phyloP scores from a whole-genome alignment of 2,113 vertebrate species.

The Seriola rivoliana region DNA sequence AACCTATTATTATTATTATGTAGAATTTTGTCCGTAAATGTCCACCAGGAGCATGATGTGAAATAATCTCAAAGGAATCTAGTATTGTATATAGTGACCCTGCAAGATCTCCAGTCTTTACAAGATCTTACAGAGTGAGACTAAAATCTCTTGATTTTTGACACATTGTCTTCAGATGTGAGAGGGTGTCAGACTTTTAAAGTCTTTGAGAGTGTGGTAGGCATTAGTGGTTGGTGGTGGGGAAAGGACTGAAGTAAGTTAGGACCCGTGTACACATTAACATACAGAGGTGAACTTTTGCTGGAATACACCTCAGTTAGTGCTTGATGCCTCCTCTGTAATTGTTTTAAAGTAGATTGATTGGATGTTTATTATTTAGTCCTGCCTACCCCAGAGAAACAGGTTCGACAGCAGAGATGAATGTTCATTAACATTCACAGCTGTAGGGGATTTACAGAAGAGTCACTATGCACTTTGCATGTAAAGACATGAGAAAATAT shows the following conservation, averaged over 20 bases:
- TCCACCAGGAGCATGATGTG: no score
- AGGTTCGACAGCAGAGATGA: constrained; percentile 16
- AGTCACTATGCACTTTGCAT: neutral
- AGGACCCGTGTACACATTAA: neutral
- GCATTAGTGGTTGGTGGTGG: no score
- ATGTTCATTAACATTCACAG: constrained; percentile 38
- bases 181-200: no score
- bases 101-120: no score
- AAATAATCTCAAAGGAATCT: no score
- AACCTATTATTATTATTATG: no score
- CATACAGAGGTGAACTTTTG: neutral
- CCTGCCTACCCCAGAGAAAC: constrained; percentile 1
- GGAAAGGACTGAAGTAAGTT: neutral
- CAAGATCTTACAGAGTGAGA: no score
- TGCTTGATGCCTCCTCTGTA: neutral
- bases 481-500: neutral
- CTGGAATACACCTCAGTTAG: neutral
- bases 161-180: no score
- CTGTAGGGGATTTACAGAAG: constrained; percentile 12
- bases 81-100: no score
- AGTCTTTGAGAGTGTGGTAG: no score
- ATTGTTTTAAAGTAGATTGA: neutral
- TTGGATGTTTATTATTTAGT: constrained; percentile 18
- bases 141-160: no score
- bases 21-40: no score